Conservation (phyloP, 2,797 vertebrate species). For the Chrosomus eos region DNA sequence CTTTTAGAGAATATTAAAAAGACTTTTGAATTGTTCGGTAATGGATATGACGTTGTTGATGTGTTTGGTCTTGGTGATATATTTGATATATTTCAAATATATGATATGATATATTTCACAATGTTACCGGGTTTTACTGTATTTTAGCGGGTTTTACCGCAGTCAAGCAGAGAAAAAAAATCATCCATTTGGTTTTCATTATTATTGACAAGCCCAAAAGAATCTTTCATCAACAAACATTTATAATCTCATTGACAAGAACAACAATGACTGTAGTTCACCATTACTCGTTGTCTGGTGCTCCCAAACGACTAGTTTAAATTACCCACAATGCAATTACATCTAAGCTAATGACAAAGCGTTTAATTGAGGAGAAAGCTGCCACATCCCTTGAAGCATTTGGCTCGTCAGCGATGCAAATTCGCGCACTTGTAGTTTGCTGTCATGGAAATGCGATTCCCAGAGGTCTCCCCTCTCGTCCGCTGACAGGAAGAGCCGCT, state of each 20-base stretch:
- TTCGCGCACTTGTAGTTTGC: conserved; percentile 40
- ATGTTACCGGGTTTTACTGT: not conserved
- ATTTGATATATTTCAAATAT: too few relatives aligned
- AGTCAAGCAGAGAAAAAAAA: not conserved
- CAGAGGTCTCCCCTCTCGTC: conserved; percentile 14
- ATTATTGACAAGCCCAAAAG: not conserved
- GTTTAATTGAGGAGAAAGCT: conserved; percentile 57
- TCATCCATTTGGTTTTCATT: not conserved
- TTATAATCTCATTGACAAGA: not conserved
- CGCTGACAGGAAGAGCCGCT: not conserved
- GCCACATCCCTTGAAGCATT: conserved; percentile 41
- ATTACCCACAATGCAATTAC: conserved; percentile 59
- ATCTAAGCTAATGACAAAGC: conserved; percentile 55
- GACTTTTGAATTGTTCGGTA: too few relatives aligned
- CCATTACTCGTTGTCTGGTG: conserved; percentile 3
- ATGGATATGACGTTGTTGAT: not conserved
- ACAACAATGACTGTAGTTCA: not conserved
- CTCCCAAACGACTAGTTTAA: conserved; percentile 50
- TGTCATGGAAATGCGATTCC: conserved; percentile 17
- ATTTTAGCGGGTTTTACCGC: not conserved
- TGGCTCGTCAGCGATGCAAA: conserved; percentile 51
- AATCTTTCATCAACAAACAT: not conserved
- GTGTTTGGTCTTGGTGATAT: not conserved
- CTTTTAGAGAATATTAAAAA: not conserved
- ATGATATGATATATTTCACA: too few relatives aligned